These are phyloP conservation scores for Drosophila nikananu DNA, from an alignment of 1,140 invertebrate genomes.

Conservation along the genomic window DNA sequence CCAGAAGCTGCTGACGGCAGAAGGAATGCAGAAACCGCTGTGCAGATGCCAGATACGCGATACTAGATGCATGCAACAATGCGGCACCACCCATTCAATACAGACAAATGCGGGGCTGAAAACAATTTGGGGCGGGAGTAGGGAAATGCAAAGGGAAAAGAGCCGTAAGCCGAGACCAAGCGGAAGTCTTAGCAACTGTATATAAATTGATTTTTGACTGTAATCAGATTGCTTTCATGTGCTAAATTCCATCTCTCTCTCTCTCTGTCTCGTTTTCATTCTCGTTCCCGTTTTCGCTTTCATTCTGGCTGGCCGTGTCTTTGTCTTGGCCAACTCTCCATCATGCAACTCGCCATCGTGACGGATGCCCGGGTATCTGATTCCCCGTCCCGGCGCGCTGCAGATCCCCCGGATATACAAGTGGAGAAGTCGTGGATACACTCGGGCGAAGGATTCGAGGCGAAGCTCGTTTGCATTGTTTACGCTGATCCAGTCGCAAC, in stretches of 20 bases:
- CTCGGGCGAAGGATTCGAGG: conserved; percentile 90
- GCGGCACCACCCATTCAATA: conserved; percentile 32
- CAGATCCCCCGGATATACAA: conserved; percentile 89
- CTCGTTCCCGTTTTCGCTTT: conserved; percentile 23
- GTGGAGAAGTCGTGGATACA: conserved; percentile 91
- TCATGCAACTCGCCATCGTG: conserved; percentile 38
- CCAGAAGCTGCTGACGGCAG: conserved; percentile 33
- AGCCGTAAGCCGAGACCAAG: conserved; percentile 25
- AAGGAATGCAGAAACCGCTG: conserved; percentile 20
- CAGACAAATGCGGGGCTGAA: conserved; percentile 28
- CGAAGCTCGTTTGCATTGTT: conserved; percentile 90
- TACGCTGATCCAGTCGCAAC: conserved; percentile 90
- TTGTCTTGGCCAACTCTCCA: conserved; percentile 22
- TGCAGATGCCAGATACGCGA: conserved; percentile 18
- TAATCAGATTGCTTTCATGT: conserved; percentile 66
- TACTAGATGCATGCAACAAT: conserved; percentile 42
- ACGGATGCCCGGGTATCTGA: conserved; percentile 43
- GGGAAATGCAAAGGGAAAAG: conserved; percentile 14
- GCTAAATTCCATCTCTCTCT: conserved; percentile 46
- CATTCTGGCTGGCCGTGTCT: conserved; percentile 18
- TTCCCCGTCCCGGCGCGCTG: conserved; percentile 7
- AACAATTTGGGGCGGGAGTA: conserved; percentile 32
- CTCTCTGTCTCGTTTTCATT: conserved; percentile 11
- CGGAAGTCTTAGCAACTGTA: conserved; percentile 47
- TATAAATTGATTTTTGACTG: conserved; percentile 70